phyloP scores from a whole-genome alignment of 2,797 vertebrate species.

The Mormyrops attenuatus region DNA sequence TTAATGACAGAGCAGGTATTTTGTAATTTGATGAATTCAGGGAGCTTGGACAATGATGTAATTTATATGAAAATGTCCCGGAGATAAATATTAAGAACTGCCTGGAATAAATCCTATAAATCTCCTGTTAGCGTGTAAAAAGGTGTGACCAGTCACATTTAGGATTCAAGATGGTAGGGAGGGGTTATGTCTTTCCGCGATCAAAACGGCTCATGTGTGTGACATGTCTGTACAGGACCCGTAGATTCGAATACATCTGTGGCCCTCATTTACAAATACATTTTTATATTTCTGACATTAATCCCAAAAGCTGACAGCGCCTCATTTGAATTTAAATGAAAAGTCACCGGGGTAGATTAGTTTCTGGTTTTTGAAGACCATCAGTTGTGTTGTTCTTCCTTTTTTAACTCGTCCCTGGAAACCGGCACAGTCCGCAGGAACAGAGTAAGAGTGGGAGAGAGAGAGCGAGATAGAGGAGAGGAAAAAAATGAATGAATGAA shows the following conservation, averaged over 20 bases:
- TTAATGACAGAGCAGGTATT: background rate
- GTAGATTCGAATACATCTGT: background rate
- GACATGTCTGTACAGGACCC: background rate
- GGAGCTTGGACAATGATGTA: background rate
- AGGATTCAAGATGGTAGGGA: background rate
- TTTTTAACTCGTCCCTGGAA: background rate
- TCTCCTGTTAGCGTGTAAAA: background rate
- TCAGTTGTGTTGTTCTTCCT: background rate
- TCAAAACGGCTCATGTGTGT: background rate
- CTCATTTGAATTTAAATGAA: background rate
- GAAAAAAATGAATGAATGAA: constrained; percentile 11
- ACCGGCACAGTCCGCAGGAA: background rate
- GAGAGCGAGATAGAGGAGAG: background rate
- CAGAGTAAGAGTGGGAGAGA: background rate
- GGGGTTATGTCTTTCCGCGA: background rate
- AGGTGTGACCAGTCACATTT: background rate
- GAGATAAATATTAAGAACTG: background rate
- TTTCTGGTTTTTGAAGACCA: background rate
- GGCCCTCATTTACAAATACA: background rate
- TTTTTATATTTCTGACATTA: background rate
- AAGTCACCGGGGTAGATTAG: background rate
- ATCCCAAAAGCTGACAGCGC: background rate
- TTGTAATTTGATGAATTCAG: background rate
- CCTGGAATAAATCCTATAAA: background rate
- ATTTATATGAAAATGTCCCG: background rate